A percentile compares a stretch with the other conserved stretches of the same genome.
Evolutionary conservation across 2,797 vertebrate species (phyloP).

Genomic region (Peromyscus eremicus): DNA sequence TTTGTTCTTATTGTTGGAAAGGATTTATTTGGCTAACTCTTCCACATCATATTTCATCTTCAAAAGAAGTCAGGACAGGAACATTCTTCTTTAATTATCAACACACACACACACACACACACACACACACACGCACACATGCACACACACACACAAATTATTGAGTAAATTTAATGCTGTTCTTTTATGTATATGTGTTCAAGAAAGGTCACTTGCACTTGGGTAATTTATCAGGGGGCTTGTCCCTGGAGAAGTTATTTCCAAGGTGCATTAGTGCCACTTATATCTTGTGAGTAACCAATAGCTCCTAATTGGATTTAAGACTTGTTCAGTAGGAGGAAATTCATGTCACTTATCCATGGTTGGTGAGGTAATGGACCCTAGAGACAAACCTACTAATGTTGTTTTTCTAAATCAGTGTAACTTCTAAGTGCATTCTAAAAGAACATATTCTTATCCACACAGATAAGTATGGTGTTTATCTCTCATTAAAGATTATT

Average conservation of each 20-base stretch:
- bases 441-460: not conserved
- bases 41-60: not conserved
- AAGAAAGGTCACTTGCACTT: not conserved
- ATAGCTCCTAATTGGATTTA: not conserved
- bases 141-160: not conserved
- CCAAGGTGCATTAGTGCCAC: not conserved
- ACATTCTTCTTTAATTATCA: not conserved
- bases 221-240: not conserved
- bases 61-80: not conserved
- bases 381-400: not conserved
- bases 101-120: not conserved
- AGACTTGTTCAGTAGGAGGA: not conserved
- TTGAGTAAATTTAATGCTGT: not conserved
- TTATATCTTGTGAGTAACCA: not conserved
- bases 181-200: not conserved
- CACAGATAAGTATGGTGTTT: not conserved
- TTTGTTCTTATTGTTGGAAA: not conserved
- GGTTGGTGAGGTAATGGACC: not conserved
- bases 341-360: not conserved
- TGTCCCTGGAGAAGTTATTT: not conserved
- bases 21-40: not conserved
- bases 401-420: not conserved
- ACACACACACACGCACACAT: not conserved
- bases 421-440: not conserved
- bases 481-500: too few species aligned